Evolutionary conservation across 64 coral and sea anemone species (phyloP).

Genomic region (Porites lutea): DNA sequence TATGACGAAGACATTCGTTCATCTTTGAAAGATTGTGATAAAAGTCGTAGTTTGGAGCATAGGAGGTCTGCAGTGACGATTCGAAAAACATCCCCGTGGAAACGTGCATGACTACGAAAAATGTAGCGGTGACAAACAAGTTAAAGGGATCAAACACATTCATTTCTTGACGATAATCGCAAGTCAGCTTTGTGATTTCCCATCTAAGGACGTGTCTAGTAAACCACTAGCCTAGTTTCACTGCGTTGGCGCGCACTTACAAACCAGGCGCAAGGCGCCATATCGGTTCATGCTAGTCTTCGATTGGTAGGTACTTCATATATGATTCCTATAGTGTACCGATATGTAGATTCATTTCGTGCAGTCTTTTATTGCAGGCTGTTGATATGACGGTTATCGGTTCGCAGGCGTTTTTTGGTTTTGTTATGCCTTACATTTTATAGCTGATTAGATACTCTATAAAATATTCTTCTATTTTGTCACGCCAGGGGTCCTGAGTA

Average conservation of each 20-base stretch:
- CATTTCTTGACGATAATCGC: constrained; percentile 19
- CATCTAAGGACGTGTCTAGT: neutral
- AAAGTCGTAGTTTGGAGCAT: constrained; percentile 76
- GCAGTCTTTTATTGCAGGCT: neutral
- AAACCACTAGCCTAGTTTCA: too few species aligned
- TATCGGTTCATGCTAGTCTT: neutral
- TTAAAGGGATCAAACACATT: neutral
- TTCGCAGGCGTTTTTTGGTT: too few species aligned
- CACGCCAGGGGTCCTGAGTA: too few species aligned
- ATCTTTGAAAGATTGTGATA: constrained; percentile 88
- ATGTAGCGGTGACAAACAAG: neutral
- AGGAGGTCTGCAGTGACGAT: constrained; percentile 48
- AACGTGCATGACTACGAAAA: neutral
- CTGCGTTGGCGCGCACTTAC: too few species aligned
- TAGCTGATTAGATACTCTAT: too few species aligned
- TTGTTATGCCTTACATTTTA: too few species aligned
- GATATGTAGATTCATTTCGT: too few species aligned
- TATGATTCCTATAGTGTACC: too few species aligned
- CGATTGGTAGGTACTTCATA: too few species aligned
- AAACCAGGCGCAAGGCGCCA: neutral
- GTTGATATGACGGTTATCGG: neutral
- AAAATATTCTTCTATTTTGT: too few species aligned
- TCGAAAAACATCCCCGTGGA: constrained; percentile 69
- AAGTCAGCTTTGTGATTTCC: neutral
- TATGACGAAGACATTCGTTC: constrained; percentile 72